Evolutionary conservation across 1,140 invertebrate genomes (phyloP).

Genomic region (Phortica variegata): DNA sequence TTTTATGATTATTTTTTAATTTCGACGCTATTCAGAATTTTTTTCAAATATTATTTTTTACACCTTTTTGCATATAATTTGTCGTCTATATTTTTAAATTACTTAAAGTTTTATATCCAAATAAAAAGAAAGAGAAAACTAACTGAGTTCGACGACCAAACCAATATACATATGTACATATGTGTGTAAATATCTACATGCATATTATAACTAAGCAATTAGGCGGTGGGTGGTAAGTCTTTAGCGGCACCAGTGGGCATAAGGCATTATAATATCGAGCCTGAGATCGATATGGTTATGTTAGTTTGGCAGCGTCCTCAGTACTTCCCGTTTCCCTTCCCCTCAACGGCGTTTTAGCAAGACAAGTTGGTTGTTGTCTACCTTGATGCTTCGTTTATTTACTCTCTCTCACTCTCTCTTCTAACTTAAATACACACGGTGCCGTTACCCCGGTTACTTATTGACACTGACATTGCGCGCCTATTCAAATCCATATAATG

Average conservation of each 20-base stretch:
- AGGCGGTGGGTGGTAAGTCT: conserved; percentile 5
- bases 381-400: no score
- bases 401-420: no score
- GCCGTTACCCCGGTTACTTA: conserved; percentile 40
- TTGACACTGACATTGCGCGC: conserved; percentile 28
- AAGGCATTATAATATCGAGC: conserved; percentile 23
- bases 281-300: conserved; percentile 30
- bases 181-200: not conserved
- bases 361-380: no score
- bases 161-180: not conserved
- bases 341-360: no score
- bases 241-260: conserved; percentile 10
- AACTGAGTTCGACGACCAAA: not conserved
- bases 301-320: no score
- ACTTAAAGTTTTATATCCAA: not conserved
- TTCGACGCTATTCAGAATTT: conserved; percentile 20
- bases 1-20: conserved; percentile 38
- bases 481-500: no score
- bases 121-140: not conserved
- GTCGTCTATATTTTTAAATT: no score
- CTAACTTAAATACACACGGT: conserved; percentile 17
- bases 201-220: not conserved
- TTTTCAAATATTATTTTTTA: not conserved
- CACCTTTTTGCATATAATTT: not conserved
- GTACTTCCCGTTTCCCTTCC: no score